Evolutionary conservation across 1,140 invertebrate species (phyloP).

Genomic region (Holotrichia oblita): DNA sequence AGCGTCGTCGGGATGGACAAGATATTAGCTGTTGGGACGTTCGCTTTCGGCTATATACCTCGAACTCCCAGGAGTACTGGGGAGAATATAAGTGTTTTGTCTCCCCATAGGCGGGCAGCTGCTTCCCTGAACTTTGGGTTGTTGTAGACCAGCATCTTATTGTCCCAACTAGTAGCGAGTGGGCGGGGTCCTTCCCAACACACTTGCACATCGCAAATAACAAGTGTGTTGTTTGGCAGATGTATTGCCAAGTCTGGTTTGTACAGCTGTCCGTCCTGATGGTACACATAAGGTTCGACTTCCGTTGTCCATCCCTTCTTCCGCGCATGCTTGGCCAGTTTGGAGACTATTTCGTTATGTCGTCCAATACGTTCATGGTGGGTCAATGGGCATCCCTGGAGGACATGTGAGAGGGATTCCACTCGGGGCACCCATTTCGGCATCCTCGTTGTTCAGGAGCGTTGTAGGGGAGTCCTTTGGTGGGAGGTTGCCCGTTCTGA

Average conservation of each 20-base stretch:
- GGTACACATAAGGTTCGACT: slow-evolving; percentile 41
- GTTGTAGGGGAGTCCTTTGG: slow-evolving; percentile 36
- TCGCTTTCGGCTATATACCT: no score
- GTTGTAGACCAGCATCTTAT: no score
- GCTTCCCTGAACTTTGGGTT: no score
- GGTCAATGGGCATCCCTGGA: slow-evolving; percentile 43
- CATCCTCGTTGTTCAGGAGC: slow-evolving; percentile 1
- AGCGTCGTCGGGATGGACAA: neutral
- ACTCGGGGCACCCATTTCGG: slow-evolving; percentile 36
- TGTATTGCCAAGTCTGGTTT: slow-evolving; percentile 16
- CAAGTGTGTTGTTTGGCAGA: neutral
- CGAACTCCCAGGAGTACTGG: no score
- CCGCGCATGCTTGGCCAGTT: slow-evolving; percentile 28
- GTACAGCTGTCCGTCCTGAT: slow-evolving; percentile 35
- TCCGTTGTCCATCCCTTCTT: slow-evolving; percentile 11
- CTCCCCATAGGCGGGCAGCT: no score
- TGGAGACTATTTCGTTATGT: slow-evolving; percentile 40
- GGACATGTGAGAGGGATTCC: slow-evolving; percentile 47
- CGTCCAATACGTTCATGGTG: slow-evolving; percentile 40
- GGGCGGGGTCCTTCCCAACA: slow-evolving; percentile 23
- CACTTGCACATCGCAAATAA: slow-evolving; percentile 5
- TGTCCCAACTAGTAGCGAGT: no score
- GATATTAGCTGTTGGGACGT: no score
- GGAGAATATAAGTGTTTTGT: no score
- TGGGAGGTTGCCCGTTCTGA: slow-evolving; percentile 45